Evolutionary conservation across 2,113 vertebrate species (phyloP).

Genomic region (Alethe diademata): DNA sequence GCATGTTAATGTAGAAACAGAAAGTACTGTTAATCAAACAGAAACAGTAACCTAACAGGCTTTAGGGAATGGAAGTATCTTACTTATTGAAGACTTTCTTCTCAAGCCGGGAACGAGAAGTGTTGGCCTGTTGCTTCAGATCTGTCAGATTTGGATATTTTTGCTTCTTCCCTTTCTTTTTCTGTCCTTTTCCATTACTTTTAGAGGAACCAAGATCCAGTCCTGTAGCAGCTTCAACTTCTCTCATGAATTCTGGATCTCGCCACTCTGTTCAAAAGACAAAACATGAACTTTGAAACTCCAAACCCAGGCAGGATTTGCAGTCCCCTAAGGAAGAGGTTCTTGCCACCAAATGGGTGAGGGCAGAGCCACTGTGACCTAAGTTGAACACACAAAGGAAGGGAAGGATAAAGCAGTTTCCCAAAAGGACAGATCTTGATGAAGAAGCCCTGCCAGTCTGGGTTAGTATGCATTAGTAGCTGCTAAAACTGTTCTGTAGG

Average conservation of each 20-base stretch:
- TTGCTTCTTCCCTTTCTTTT: slow-evolving; percentile 78
- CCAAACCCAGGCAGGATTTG: background rate
- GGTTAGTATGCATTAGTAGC: background rate
- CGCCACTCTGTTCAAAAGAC: slow-evolving; percentile 81
- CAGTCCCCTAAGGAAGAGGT: background rate
- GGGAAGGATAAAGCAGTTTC: background rate
- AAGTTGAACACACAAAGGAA: background rate
- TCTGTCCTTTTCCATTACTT: slow-evolving; percentile 59
- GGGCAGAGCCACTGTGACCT: background rate
- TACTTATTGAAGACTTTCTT: slow-evolving; percentile 94
- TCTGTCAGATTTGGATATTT: slow-evolving; percentile 89
- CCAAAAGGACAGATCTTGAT: background rate
- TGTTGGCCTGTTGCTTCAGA: slow-evolving; percentile 83
- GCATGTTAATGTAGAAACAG: background rate
- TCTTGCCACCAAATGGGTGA: accelerated
- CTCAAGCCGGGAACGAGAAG: slow-evolving; percentile 83
- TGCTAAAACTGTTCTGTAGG: background rate
- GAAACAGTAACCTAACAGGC: background rate
- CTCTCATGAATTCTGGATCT: slow-evolving; percentile 88
- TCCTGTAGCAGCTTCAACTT: slow-evolving; percentile 88
- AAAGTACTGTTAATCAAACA: background rate
- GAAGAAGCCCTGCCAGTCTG: background rate
- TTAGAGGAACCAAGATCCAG: slow-evolving; percentile 86
- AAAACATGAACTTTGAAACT: background rate
- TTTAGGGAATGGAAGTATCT: background rate